phyloP scores from a whole-genome alignment of 1,140 invertebrate species.

The Vollenhovia emeryi region DNA sequence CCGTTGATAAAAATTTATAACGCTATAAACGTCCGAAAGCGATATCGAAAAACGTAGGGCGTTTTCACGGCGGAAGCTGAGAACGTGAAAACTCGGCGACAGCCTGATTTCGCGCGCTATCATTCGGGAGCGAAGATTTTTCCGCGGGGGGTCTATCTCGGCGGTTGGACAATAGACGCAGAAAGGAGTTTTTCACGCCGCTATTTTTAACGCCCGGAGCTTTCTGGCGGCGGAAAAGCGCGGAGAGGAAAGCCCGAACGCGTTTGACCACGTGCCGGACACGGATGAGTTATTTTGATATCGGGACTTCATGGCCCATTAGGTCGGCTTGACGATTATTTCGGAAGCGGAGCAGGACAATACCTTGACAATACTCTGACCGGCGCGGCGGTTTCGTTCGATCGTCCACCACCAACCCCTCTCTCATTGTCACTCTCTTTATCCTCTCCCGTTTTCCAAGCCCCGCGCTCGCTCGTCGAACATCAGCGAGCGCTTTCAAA shows the following conservation, averaged over 20 bases:
- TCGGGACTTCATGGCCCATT: conserved; percentile 84
- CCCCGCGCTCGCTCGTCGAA: neutral
- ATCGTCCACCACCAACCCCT: conserved; percentile 25
- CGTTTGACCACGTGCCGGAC: conserved; percentile 71
- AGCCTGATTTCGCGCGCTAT: conserved; percentile 23
- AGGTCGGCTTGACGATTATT: conserved; percentile 81
- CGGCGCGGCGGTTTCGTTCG: conserved; percentile 62
- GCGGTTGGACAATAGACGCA: conserved; percentile 63
- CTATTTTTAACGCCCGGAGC: conserved; percentile 66
- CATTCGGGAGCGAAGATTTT: conserved; percentile 60
- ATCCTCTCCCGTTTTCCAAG: conserved; percentile 12
- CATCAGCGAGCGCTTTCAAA: conserved; percentile 48
- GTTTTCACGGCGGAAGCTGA: neutral
- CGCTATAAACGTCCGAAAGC: neutral
- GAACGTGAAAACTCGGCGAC: conserved; percentile 19
- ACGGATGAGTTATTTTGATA: conserved; percentile 82
- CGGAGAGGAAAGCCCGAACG: conserved; percentile 55
- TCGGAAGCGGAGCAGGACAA: conserved; percentile 77
- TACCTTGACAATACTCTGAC: conserved; percentile 82
- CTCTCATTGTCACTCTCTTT: conserved; percentile 59
- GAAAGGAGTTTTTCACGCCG: conserved; percentile 70
- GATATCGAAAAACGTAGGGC: neutral
- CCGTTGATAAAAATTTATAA: neutral
- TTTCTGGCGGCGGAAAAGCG: conserved; percentile 31
- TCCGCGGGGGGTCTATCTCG: conserved; percentile 53